Percentiles rank a stretch among this genome's conserved stretches.
These are phyloP conservation scores for Excalfactoria chinensis DNA, from an alignment of 2,113 vertebrate species.

Conservation along the genomic window DNA sequence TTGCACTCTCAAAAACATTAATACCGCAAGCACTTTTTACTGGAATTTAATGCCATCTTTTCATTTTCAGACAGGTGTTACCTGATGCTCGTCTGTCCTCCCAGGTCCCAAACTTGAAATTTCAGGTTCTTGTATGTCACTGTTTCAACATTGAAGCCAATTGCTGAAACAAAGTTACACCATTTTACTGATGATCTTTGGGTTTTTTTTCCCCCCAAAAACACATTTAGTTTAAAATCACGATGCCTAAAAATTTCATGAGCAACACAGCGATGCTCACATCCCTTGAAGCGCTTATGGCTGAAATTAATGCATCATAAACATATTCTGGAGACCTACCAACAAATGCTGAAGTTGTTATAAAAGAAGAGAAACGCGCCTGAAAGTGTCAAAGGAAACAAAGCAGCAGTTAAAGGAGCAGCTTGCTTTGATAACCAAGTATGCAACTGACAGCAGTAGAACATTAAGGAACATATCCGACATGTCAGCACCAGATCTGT, in stretches of 20 bases:
- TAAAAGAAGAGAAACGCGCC: not conserved
- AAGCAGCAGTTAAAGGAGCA: not conserved
- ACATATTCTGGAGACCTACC: not conserved
- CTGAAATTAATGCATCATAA: not conserved
- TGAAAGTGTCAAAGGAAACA: not conserved
- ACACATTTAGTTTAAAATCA: not conserved
- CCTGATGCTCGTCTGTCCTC: conserved; percentile 99
- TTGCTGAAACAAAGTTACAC: conserved; percentile 82
- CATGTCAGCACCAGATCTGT: accelerated
- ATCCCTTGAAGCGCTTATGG: not conserved
- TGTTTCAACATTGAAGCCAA: conserved; percentile 98
- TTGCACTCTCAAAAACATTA: not conserved
- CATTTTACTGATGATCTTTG: not conserved
- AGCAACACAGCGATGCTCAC: not conserved
- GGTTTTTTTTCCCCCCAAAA: not conserved
- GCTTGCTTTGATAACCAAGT: not conserved
- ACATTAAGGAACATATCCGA: not conserved
- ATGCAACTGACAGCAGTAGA: not conserved
- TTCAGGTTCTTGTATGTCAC: conserved; percentile 98
- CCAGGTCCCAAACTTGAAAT: conserved; percentile 99
- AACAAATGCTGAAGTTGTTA: not conserved
- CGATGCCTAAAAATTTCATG: not conserved
- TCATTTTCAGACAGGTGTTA: conserved; percentile 50
- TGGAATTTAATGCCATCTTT: not conserved
- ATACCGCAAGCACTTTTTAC: not conserved